phyloP scores from a whole-genome alignment of 2,888 invertebrate genomes.

The Agrochola litura region DNA sequence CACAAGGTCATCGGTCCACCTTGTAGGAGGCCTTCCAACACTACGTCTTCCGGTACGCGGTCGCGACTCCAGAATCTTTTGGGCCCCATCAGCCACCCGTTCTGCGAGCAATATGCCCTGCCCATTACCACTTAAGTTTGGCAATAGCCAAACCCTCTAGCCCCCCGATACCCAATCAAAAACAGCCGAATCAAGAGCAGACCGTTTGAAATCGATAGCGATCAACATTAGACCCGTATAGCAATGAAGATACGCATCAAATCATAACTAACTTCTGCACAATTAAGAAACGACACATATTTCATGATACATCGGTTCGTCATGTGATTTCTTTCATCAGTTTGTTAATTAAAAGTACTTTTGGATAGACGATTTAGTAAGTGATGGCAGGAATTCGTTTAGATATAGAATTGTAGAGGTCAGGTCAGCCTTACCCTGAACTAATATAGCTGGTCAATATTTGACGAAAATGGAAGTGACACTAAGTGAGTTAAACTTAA shows the following conservation, averaged over 20 bases:
- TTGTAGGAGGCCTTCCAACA: no score
- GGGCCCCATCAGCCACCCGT: background rate
- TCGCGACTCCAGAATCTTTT: background rate
- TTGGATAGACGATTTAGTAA: background rate
- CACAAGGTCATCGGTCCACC: no score
- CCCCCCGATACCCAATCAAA: slow-evolving; percentile 14
- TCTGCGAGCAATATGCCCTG: background rate
- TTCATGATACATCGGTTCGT: slow-evolving; percentile 45
- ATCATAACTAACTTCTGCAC: slow-evolving; percentile 55
- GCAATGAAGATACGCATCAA: slow-evolving; percentile 58
- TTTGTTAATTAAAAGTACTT: slow-evolving; percentile 20
- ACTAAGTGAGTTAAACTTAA: background rate
- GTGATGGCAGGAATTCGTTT: background rate
- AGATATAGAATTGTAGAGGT: background rate
- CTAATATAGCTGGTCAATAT: background rate
- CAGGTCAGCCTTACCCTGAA: background rate
- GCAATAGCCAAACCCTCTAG: background rate
- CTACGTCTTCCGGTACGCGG: background rate
- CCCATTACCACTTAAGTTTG: background rate
- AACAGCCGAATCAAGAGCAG: background rate
- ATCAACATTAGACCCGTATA: slow-evolving; percentile 57
- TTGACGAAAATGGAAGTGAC: background rate
- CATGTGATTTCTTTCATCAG: slow-evolving; percentile 49
- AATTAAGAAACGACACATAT: slow-evolving; percentile 50
- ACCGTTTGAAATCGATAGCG: slow-evolving; percentile 63